A percentile compares a stretch with the other conserved stretches of the same genome.
phyloP scores from a whole-genome alignment of 2,797 vertebrate genomes.

The Halcyon chelicuti region DNA sequence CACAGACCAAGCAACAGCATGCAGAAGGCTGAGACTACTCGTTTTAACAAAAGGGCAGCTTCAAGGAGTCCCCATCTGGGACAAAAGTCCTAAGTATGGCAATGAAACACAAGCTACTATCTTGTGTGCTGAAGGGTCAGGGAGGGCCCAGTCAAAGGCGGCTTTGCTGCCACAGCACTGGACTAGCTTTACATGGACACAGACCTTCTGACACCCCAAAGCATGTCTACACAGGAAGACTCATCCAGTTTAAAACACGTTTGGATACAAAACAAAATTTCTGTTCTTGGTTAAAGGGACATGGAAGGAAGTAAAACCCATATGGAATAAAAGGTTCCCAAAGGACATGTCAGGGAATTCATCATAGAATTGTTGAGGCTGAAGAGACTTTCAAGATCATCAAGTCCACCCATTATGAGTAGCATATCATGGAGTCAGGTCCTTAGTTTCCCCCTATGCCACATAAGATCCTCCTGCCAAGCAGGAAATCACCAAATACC shows the following conservation, averaged over 20 bases:
- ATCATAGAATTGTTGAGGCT: not conserved
- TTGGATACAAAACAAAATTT: not conserved
- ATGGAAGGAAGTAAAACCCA: not conserved
- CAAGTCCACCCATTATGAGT: fast-evolving
- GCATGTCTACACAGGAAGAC: not conserved
- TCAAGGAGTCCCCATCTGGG: not conserved
- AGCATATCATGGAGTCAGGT: not conserved
- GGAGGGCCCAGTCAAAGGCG: not conserved
- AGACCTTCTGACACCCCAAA: not conserved
- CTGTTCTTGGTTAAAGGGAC: not conserved
- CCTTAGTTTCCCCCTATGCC: not conserved
- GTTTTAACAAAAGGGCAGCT: fast-evolving
- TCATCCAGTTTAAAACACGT: not conserved
- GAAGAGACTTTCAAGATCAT: no score
- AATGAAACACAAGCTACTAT: not conserved
- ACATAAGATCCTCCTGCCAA: not conserved
- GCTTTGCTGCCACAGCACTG: not conserved
- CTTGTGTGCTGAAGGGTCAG: not conserved
- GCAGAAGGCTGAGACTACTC: fast-evolving
- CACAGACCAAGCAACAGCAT: not conserved
- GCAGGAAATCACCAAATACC: not conserved
- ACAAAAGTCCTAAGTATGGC: not conserved
- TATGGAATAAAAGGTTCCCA: not conserved
- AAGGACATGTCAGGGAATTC: not conserved
- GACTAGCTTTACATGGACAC: not conserved